Evolutionary conservation across 2,797 vertebrate species (phyloP).

Genomic region (Triplophysa bombifrons): DNA sequence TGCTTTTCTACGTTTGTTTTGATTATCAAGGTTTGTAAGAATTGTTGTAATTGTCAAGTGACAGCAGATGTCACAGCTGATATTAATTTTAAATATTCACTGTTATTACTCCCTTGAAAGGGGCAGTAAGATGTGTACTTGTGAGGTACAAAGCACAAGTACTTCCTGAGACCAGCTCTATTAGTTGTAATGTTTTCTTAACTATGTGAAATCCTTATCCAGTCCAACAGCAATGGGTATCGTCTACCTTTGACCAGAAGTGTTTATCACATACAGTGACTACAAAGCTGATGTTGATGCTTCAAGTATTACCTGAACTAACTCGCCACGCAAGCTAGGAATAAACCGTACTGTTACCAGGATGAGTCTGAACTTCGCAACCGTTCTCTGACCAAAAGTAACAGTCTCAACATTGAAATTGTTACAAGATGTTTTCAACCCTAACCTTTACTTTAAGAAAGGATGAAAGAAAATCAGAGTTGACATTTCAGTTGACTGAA

Average conservation of each 20-base stretch:
- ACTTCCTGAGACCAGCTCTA: conserved; percentile 57
- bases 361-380: conserved; percentile 32
- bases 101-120: conserved; percentile 38
- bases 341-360: conserved; percentile 46
- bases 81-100: conserved; percentile 35
- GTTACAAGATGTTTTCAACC: not conserved
- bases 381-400: conserved; percentile 19
- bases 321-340: conserved; percentile 40
- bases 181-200: conserved; percentile 21
- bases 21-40: conserved; percentile 49
- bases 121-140: conserved; percentile 28
- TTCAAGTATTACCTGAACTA: conserved; percentile 53
- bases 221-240: conserved; percentile 39
- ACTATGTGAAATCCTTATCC: conserved; percentile 35
- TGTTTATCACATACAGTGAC: conserved; percentile 29
- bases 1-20: conserved; percentile 60
- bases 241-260: conserved; percentile 43
- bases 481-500: not conserved
- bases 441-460: conserved; percentile 7
- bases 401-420: conserved; percentile 24
- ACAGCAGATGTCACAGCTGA: conserved; percentile 43
- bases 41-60: conserved; percentile 35
- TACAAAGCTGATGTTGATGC: conserved; percentile 52
- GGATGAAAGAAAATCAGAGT: not conserved
- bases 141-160: conserved; percentile 34